These are phyloP conservation scores for Characodon lateralis DNA, from an alignment of 2,797 vertebrate genomes.

Conservation along the genomic window DNA sequence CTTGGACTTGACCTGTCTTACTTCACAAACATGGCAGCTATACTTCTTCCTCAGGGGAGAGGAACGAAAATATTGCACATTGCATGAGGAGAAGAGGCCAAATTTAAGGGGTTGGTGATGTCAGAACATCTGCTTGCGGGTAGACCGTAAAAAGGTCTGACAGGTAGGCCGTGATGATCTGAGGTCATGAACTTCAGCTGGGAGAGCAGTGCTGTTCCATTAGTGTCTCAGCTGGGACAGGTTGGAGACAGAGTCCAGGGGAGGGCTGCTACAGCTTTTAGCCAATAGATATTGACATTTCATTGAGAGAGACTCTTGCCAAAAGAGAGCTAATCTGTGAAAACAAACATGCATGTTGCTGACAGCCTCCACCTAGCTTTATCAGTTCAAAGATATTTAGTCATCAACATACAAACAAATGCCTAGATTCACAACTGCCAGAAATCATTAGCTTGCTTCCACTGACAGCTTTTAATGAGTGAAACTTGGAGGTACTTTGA, in stretches of 20 bases:
- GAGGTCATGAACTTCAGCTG: constrained; percentile 77
- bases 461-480: constrained; percentile 27
- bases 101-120: constrained; percentile 61
- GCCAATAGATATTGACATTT: constrained; percentile 65
- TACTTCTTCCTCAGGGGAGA: constrained; percentile 52
- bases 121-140: constrained; percentile 75
- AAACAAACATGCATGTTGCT: constrained; percentile 73
- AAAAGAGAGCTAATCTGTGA: constrained; percentile 64
- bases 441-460: constrained; percentile 40
- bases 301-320: constrained; percentile 62
- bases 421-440: constrained; percentile 46
- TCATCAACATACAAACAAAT: constrained; percentile 47
- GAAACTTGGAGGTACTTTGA: constrained; percentile 42
- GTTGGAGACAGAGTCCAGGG: constrained; percentile 52
- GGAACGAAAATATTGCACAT: constrained; percentile 55
- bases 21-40: constrained; percentile 47
- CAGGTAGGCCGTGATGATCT: constrained; percentile 73
- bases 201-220: constrained; percentile 70
- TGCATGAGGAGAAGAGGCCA: constrained; percentile 57
- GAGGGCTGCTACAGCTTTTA: constrained; percentile 41
- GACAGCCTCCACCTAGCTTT: constrained; percentile 70
- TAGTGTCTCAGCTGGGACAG: constrained; percentile 58
- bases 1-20: constrained; percentile 52
- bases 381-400: constrained; percentile 70
- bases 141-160: constrained; percentile 73